Evolutionary conservation across 2,888 invertebrate species (phyloP).

Genomic region (Oscheius sp.): DNA sequence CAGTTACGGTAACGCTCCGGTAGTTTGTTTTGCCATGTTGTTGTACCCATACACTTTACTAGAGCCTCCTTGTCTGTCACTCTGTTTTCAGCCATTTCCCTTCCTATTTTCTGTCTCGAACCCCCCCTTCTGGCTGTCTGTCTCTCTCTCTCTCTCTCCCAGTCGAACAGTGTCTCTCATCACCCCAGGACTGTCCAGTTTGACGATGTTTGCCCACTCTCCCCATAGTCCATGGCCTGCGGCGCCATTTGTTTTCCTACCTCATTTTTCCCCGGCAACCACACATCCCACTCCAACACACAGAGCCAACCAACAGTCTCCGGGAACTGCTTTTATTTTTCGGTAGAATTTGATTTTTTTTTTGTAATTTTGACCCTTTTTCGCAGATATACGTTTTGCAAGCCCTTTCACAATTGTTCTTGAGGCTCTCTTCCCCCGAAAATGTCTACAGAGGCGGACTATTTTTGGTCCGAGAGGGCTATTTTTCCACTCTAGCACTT

Average conservation of each 20-base stretch:
- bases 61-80: neutral
- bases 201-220: conserved; percentile 40
- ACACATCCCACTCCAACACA: too few species aligned
- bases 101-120: neutral
- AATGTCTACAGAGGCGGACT: too few species aligned
- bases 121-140: neutral
- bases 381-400: neutral
- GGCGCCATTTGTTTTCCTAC: conserved; percentile 39
- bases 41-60: too few species aligned
- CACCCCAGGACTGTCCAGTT: conserved; percentile 30
- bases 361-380: neutral
- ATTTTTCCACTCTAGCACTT: too few species aligned
- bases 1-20: too few species aligned
- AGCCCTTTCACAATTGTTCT: neutral
- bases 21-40: too few species aligned
- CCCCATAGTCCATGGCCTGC: conserved; percentile 36
- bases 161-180: conserved; percentile 16
- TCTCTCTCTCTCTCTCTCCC: conserved; percentile 14
- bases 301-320: neutral
- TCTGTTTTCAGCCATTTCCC: neutral
- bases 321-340: neutral
- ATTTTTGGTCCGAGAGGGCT: too few species aligned
- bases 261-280: conserved; percentile 29
- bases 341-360: neutral
- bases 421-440: neutral